phyloP scores from a whole-genome alignment of 2,888 invertebrate genomes.

The Chymomyza caudatula region DNA sequence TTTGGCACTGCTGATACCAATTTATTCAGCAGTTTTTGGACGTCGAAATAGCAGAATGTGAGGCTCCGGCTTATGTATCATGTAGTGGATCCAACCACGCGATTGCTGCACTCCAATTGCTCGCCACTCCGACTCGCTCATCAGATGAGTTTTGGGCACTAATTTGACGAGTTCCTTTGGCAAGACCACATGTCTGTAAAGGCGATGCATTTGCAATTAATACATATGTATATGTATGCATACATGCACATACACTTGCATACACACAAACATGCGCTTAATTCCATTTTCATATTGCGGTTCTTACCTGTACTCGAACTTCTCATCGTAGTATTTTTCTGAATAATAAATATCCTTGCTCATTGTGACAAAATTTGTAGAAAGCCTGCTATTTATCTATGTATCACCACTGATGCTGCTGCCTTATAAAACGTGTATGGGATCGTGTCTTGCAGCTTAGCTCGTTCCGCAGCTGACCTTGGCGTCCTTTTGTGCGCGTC shows the following conservation, averaged over 20 bases:
- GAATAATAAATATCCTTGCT: slow-evolving; percentile 93
- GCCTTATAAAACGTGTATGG: background rate
- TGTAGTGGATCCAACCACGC: slow-evolving; percentile 97
- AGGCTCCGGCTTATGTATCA: slow-evolving; percentile 97
- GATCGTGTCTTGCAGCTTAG: background rate
- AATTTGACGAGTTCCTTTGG: slow-evolving; percentile 94
- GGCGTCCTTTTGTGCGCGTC: background rate
- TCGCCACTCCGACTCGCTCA: slow-evolving; percentile 97
- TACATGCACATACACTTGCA: background rate
- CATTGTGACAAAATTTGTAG: slow-evolving; percentile 76
- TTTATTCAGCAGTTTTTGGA: slow-evolving; percentile 80
- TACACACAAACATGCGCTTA: background rate
- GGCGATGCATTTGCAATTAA: background rate
- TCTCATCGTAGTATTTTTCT: slow-evolving; percentile 94
- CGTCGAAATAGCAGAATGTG: slow-evolving; percentile 92
- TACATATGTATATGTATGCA: background rate
- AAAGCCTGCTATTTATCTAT: background rate
- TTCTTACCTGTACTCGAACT: slow-evolving; percentile 92
- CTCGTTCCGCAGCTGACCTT: background rate
- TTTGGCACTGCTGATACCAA: background rate
- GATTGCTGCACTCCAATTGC: slow-evolving; percentile 96
- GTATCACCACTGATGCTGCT: background rate
- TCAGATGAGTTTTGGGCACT: slow-evolving; percentile 94
- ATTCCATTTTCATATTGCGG: background rate
- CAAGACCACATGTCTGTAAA: slow-evolving; percentile 91